phyloP scores from a whole-genome alignment of 2,797 vertebrate species.

The Adrianichthys oophorus region DNA sequence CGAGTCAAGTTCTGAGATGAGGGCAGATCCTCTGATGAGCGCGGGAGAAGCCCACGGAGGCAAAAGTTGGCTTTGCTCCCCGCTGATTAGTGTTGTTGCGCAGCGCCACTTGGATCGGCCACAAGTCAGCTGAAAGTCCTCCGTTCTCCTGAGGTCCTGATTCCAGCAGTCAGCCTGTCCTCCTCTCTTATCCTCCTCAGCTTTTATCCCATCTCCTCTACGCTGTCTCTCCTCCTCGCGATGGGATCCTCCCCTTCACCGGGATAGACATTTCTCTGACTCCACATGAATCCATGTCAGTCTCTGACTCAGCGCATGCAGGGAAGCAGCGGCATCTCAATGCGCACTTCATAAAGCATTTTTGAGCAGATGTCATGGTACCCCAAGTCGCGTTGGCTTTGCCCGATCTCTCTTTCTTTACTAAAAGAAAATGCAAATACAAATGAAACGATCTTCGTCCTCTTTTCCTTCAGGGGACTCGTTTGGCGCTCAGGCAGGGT shows the following conservation, averaged over 20 bases:
- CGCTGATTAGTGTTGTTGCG: constrained; percentile 56
- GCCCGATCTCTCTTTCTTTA: too few relatives aligned
- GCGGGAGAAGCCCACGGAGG: constrained; percentile 12
- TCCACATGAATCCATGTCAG: constrained; percentile 27
- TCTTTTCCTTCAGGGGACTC: too few relatives aligned
- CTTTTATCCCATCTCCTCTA: constrained; percentile 29
- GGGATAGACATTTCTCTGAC: constrained; percentile 35
- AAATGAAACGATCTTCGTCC: too few relatives aligned
- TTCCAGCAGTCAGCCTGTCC: constrained; percentile 39
- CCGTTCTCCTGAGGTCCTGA: constrained; percentile 28
- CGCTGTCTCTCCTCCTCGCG: constrained; percentile 64
- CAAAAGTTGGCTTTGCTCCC: constrained; percentile 58
- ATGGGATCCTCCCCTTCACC: constrained; percentile 78
- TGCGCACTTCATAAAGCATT: too few relatives aligned
- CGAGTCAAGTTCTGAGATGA: constrained; percentile 34
- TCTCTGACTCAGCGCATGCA: constrained; percentile 35
- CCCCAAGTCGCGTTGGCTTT: too few relatives aligned
- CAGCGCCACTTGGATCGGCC: constrained; percentile 39
- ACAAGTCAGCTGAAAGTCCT: constrained; percentile 52
- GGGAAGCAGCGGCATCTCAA: too few relatives aligned
- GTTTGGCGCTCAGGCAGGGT: too few relatives aligned
- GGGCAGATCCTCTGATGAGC: constrained; percentile 15
- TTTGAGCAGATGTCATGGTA: too few relatives aligned
- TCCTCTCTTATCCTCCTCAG: constrained; percentile 38
- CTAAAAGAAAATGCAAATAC: too few relatives aligned